phyloP scores from a whole-genome alignment of 2,113 vertebrate species.

The Dissostichus mawsoni region DNA sequence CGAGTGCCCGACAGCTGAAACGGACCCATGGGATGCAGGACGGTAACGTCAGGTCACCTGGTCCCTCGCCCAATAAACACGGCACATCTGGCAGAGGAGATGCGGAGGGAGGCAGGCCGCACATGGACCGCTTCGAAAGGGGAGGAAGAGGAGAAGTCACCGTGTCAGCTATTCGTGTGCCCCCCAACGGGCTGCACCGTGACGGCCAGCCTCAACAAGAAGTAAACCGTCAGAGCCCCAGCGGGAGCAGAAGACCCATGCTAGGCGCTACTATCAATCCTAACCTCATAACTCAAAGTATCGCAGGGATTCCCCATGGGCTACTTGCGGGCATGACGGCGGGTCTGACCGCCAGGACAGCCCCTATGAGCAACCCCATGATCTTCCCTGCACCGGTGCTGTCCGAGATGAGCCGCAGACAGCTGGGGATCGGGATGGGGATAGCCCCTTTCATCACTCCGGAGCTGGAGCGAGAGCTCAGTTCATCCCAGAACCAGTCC shows the following conservation, averaged over 20 bases:
- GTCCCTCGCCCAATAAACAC: conserved; percentile 88
- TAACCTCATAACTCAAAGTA: conserved; percentile 84
- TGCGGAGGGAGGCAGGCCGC: conserved; percentile 74
- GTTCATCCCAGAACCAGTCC: conserved; percentile 85
- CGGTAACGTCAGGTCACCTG: conserved; percentile 88
- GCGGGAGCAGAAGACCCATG: conserved; percentile 86
- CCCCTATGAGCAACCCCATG: conserved; percentile 76
- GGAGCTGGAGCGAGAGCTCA: conserved; percentile 88
- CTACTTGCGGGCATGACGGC: conserved; percentile 78
- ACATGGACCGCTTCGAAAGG: conserved; percentile 81
- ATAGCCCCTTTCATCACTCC: conserved; percentile 80
- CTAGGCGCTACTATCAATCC: conserved; percentile 86
- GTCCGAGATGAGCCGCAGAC: conserved; percentile 84
- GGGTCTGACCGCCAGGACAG: conserved; percentile 81
- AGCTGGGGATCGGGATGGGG: conserved; percentile 80
- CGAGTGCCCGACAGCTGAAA: conserved; percentile 89
- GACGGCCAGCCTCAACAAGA: conserved; percentile 82
- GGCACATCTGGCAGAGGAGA: conserved; percentile 76
- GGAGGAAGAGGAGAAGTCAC: conserved; percentile 77
- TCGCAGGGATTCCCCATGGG: conserved; percentile 81
- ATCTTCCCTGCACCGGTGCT: conserved; percentile 82
- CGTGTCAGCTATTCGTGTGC: conserved; percentile 69
- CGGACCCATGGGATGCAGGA: conserved; percentile 90
- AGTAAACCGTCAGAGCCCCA: conserved; percentile 87
- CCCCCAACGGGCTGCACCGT: conserved; percentile 87